Base-by-base conservation (phyloP, 2,888 invertebrate species). In the Xanthorhoe designata region DNA sequence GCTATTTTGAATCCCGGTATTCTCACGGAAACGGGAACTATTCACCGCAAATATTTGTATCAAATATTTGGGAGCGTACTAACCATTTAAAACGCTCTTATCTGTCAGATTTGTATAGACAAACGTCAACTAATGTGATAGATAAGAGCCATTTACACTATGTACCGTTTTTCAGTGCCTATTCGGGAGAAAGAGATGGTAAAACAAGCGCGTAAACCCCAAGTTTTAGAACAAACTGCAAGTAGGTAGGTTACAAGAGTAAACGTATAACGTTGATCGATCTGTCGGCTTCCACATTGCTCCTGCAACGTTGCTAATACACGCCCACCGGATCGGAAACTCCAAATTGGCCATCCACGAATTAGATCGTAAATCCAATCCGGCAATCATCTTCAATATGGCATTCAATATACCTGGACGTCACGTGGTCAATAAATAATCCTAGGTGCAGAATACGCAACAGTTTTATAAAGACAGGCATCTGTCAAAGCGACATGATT, bases 351-450 rank as follows among this genome's bases (percentile, higher is more conserved):
- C 65, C 53, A 60, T 61, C 58, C 62, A 56, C 59, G 60, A 50
- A 50, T 67, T 56, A 58, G 68, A 70, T 70, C 67, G 65, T 65
- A 70, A 70, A 70, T 69, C 72, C 59, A 50, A 68, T 62, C 64
- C 58, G 57, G 66, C 66, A 67, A 66, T 65, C 63, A 59, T 67
- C 68, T 56, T 67, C 70, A 60, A 70, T 64, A 68, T 63, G 61
- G 64, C 63, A 66, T 70, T 70, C 65, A 70, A 70, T 70, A 67
- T 54, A 64, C 65, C 64, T 68, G 62, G 49, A 57, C 24, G 56
- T 61, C 64, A 54, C 53, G 51, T 67, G 59, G 59, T 61, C 63
- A 56, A 65, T 65, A 61, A 61, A 57, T 68, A 64, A 64, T 63
- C 67, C 60, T 18, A 18, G 29, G 8, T 50, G 15, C 35, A 35